Conservation (phyloP, 2,888 invertebrate genomes). For the Auanema freiburgensis region DNA sequence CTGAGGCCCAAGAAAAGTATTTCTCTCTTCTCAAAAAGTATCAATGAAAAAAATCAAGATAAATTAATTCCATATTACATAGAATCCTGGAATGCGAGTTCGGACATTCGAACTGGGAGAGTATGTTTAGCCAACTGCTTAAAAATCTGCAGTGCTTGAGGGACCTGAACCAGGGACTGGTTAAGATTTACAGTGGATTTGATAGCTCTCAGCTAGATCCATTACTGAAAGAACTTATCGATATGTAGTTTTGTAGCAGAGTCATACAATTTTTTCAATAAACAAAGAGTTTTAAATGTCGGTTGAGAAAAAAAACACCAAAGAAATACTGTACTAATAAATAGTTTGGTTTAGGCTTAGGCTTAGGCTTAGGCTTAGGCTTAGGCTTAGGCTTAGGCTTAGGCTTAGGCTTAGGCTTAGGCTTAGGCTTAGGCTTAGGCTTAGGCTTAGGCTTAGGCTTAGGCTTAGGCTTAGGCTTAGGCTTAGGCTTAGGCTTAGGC, state of each 20-base stretch:
- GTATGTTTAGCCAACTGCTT: slow-evolving; percentile 41
- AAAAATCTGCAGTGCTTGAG: slow-evolving; percentile 44
- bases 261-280: too few relatives aligned
- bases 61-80: slow-evolving; percentile 15
- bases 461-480: too few relatives aligned
- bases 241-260: slow-evolving; percentile 2
- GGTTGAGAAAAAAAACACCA: too few relatives aligned
- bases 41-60: slow-evolving; percentile 18
- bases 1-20: slow-evolving; percentile 8
- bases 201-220: slow-evolving; percentile 54
- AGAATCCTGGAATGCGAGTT: slow-evolving; percentile 49
- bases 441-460: too few relatives aligned
- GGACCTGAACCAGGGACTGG: slow-evolving; percentile 44
- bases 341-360: too few relatives aligned
- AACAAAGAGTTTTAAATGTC: too few relatives aligned
- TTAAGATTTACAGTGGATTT: slow-evolving; percentile 48
- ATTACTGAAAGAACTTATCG: slow-evolving; percentile 48
- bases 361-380: too few relatives aligned
- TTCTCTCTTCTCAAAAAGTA: slow-evolving; percentile 12
- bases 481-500: too few relatives aligned
- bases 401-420: too few relatives aligned
- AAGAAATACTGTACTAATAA: too few relatives aligned
- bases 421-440: too few relatives aligned
- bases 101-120: slow-evolving; percentile 26
- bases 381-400: too few relatives aligned